A percentile compares a stretch with the other conserved stretches of the same genome.
Conservation (phyloP, 1,140 invertebrate genomes). For the Drosophila teissieri region DNA sequence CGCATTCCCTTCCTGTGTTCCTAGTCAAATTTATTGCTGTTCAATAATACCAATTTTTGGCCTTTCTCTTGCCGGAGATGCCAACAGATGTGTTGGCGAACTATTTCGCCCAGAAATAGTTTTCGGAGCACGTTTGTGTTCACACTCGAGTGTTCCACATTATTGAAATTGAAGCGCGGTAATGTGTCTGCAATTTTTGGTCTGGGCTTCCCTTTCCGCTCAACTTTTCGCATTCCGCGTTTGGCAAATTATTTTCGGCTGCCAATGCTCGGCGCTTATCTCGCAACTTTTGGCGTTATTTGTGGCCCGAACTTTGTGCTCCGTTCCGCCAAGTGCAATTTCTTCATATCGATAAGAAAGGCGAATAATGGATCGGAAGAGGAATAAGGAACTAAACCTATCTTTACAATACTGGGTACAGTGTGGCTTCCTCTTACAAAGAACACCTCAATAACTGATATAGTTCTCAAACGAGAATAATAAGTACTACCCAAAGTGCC, state of each 20-base stretch:
- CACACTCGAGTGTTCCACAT: constrained; percentile 71
- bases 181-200: constrained; percentile 53
- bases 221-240: constrained; percentile 61
- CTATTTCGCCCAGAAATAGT: constrained; percentile 63
- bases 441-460: too few relatives aligned
- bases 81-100: constrained; percentile 63
- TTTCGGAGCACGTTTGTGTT: constrained; percentile 61
- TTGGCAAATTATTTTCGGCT: constrained; percentile 72
- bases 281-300: constrained; percentile 63
- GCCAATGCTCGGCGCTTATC: constrained; percentile 51
- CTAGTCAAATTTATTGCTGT: constrained; percentile 74
- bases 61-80: constrained; percentile 46
- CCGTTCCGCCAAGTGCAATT: constrained; percentile 27
- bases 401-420: too few relatives aligned
- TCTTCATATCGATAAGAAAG: constrained; percentile 38
- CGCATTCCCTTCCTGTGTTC: constrained; percentile 33
- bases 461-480: too few relatives aligned
- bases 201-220: constrained; percentile 25
- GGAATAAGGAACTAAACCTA: not conserved
- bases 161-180: constrained; percentile 69
- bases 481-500: too few relatives aligned
- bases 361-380: constrained; percentile 25
- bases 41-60: constrained; percentile 72
- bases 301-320: constrained; percentile 45
- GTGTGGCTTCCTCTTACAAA: too few relatives aligned